Base-by-base conservation (phyloP, 64 coral and sea anemone species). In the Platygyra sinensis region DNA sequence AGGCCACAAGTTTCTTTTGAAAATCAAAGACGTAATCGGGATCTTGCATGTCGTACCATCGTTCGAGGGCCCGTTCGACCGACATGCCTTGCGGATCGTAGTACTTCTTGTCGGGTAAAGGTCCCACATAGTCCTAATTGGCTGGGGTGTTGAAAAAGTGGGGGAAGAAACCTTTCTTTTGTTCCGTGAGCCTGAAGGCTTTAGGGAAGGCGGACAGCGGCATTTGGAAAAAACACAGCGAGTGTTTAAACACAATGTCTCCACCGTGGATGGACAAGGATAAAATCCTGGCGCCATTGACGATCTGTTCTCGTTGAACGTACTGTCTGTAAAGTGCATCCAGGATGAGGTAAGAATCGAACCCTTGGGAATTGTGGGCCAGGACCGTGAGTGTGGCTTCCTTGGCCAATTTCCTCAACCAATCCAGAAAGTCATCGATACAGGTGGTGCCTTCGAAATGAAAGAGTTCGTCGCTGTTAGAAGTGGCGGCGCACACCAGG, bases 191-290 rank as follows among this genome's bases (percentile, higher is more conserved):
- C 0, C 80, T 73, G 17, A 94, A 94, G 4, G 88, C 54, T 22
- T 90, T 86, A 0, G 88, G 74, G 25, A 94, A 87, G 0, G 1
- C 14, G 0, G 52, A 3, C 0, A 94, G 32, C 2, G 88, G 49
- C 73, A 94, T 94, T 28, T n/a, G 24, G 12, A 94, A 10, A n/a
- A 94, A 94, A 17, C 80, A 81, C 20, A 94, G 29, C 27, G 50
- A 80, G 19, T 91, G 83, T 0, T 72, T 60, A 25, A 94, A 90
- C 3, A 42, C 72, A 0, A 86, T 79, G 2, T 74, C 49, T 54
- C 52, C 52, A 54, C 52, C 1, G 19, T 14, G 0, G 10, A 90
- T 18, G 14, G 62, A 33, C 29, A 89, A 2, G 1, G 62, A 38
- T 4, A 89, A 18, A 16, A 91, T 64, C 52, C 87, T 91, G 16